phyloP scores from a whole-genome alignment of 1,140 invertebrate genomes.

The Manduca sexta region DNA sequence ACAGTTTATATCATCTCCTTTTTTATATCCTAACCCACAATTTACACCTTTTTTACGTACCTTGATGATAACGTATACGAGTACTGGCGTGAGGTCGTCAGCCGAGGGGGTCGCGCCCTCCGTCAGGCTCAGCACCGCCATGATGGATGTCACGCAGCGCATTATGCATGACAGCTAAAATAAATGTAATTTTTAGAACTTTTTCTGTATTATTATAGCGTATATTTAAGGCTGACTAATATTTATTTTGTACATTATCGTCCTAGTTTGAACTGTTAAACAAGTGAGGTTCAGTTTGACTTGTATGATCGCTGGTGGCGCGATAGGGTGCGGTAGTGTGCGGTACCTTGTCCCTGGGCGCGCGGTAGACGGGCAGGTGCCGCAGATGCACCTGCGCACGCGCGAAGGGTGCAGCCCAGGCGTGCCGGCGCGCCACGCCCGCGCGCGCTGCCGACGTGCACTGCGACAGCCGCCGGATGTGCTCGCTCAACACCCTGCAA shows the following conservation, averaged over 20 bases:
- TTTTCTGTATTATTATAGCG: no score
- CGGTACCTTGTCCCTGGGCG: conserved; percentile 92
- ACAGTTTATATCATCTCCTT: no score
- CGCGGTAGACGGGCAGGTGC: conserved; percentile 94
- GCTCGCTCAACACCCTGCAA: conserved; percentile 86
- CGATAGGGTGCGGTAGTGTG: neutral
- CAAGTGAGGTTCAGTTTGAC: no score
- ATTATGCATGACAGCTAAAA: conserved; percentile 75
- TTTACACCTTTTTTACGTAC: no score
- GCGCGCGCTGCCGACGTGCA: conserved; percentile 88
- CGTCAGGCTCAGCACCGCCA: conserved; percentile 92
- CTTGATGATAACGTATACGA: conserved; percentile 97
- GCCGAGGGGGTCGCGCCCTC: conserved; percentile 91
- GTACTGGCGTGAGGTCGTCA: conserved; percentile 96
- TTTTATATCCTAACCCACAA: no score
- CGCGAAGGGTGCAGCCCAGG: conserved; percentile 97
- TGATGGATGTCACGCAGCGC: conserved; percentile 92
- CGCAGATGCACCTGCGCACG: conserved; percentile 95
- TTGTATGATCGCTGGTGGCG: no score
- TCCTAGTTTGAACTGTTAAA: no score
- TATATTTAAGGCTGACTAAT: no score
- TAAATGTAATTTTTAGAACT: no score
- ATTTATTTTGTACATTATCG: no score
- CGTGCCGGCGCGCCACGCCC: conserved; percentile 74
- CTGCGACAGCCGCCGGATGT: conserved; percentile 90